Conservation (phyloP, 1,140 invertebrate genomes). For the Heliothis subflexa region DNA sequence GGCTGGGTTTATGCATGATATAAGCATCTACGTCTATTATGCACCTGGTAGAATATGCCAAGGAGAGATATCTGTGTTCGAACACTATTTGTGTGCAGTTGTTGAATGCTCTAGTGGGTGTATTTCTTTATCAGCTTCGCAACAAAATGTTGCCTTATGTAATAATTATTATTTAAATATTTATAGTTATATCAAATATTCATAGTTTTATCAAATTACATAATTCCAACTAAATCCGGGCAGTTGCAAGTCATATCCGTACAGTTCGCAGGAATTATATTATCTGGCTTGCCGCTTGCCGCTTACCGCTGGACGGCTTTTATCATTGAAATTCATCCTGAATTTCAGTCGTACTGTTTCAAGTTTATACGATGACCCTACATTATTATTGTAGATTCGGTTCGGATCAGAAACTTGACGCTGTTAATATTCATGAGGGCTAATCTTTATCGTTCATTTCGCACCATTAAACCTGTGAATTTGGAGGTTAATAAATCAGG, state of each 20-base stretch:
- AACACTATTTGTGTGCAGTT: neutral
- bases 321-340: conserved; percentile 39
- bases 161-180: too few species aligned
- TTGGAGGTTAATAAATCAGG: conserved; percentile 59
- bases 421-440: conserved; percentile 56
- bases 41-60: conserved; percentile 11
- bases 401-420: conserved; percentile 40
- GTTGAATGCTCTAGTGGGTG: too few species aligned
- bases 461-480: conserved; percentile 59
- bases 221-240: neutral
- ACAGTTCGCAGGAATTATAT: conserved; percentile 17
- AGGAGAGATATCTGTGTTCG: neutral
- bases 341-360: conserved; percentile 5
- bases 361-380: conserved; percentile 41
- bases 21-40: conserved; percentile 10
- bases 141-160: too few species aligned
- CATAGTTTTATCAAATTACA: neutral
- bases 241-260: neutral
- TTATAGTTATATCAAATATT: too few species aligned
- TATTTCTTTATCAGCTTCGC: too few species aligned
- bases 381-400: conserved; percentile 37
- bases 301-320: neutral
- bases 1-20: conserved; percentile 38
- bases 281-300: neutral
- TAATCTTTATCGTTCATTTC: conserved; percentile 62